Conservation (phyloP, 2,888 invertebrate species). For the Tenthredo scrophulariae region DNA sequence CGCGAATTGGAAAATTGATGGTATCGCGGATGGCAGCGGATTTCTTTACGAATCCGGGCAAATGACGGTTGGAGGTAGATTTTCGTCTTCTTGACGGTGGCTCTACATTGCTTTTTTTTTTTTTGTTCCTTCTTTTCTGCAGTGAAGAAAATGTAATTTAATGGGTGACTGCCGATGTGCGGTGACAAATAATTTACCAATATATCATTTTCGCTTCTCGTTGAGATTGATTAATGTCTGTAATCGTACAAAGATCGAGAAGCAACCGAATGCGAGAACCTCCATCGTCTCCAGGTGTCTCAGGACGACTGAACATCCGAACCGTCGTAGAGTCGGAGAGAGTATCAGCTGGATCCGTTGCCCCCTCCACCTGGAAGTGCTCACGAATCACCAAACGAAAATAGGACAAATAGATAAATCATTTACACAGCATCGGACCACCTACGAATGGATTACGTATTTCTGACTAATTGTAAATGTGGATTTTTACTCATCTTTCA, state of each 20-base stretch:
- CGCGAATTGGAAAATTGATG: conserved; percentile 34
- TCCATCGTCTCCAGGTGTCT: conserved; percentile 46
- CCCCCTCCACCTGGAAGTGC: conserved; percentile 49
- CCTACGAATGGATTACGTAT: conserved; percentile 15
- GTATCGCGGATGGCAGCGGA: conserved; percentile 35
- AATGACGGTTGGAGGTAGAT: not conserved
- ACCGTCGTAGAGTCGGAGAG: conserved; percentile 40
- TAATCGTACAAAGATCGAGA: not conserved
- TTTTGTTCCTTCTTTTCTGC: not conserved
- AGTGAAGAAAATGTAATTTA: not conserved
- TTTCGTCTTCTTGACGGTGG: conserved; percentile 14
- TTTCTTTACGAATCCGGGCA: not conserved
- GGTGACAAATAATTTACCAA: conserved; percentile 4
- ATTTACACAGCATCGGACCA: conserved; percentile 23
- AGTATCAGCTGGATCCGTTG: conserved; percentile 35
- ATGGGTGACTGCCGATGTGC: conserved; percentile 8
- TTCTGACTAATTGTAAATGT: conserved; percentile 9
- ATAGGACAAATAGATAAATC: conserved; percentile 52
- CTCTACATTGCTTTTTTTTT: not conserved
- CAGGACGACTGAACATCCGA: conserved; percentile 48
- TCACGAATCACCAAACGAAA: conserved; percentile 45
- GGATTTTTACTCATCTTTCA: not conserved
- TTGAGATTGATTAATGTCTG: not conserved
- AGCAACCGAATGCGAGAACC: conserved; percentile 33
- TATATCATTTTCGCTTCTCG: not conserved